Evolutionary conservation across 2,113 vertebrate genomes (phyloP).

Genomic region (Oxyura jamaicensis): DNA sequence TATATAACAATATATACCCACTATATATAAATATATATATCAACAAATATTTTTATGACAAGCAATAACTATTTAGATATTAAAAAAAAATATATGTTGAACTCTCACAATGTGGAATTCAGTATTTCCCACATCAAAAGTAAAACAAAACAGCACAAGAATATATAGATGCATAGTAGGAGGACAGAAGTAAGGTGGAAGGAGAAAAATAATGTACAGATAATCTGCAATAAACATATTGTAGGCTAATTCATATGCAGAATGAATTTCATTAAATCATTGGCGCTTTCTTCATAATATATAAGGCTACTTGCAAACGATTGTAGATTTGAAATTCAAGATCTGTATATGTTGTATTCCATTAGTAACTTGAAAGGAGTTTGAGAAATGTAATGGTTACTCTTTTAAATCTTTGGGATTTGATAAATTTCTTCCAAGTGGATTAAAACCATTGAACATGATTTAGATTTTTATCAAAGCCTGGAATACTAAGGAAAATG

Average conservation of each 20-base stretch:
- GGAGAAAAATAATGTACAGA: neutral
- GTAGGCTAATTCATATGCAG: neutral
- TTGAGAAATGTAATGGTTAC: neutral
- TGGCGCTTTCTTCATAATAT: neutral
- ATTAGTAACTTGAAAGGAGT: neutral
- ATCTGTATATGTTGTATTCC: neutral
- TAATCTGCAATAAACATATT: neutral
- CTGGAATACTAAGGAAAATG: neutral
- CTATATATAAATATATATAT: neutral
- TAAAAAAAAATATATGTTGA: neutral
- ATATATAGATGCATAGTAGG: neutral
- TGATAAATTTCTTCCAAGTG: neutral
- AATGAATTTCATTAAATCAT: neutral
- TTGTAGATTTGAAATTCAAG: neutral
- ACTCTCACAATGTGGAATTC: neutral
- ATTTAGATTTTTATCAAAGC: slow-evolving; percentile 17
- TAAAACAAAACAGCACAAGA: neutral
- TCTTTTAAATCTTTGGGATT: neutral
- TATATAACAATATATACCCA: neutral
- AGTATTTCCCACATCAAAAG: neutral
- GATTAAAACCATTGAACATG: neutral
- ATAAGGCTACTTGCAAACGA: neutral
- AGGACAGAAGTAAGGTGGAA: neutral
- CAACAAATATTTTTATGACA: neutral
- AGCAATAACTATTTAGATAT: neutral